Evolutionary conservation across 2,113 vertebrate species (phyloP), one percentile per base, ranked within the genome.

Genomic region (Laticauda laticaudata): DNA sequence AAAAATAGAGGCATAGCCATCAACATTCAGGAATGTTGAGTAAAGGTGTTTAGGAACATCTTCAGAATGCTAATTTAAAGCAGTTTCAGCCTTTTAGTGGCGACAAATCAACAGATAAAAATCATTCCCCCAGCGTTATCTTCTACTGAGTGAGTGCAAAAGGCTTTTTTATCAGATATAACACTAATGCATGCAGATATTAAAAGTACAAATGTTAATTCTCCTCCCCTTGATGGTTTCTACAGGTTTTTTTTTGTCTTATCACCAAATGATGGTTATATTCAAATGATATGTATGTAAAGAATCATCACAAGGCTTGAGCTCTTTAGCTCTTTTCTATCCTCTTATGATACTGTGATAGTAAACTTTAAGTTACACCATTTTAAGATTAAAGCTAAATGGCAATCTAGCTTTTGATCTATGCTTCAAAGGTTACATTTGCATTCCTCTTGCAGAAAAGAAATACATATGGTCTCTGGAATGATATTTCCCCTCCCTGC

Each of bases 341-440:
- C 34, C 34, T 89, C 86, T 53, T 29, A 29, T 3, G 14, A n/a
- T 15, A 87, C 48, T 51, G 86, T 10, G 5, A 87, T 20, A 54
- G 48, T 43, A 54, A 39, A 57, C 23, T 39, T 89, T 88, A 88
- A n/a, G 29, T 39, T 92, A 21, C 8, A 24, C 8, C 0, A 57
- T 91, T 51, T 90, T 90, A 92, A 39, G 88, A n/a, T 54, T 88
- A 92, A 55, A 92, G 75, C 51, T 7, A 89, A 21, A 39, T 18
- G 9, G 61, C 59, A 56, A 91, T 95, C 93, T 94, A 88, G 10
- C 51, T 92, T 94, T 85, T 6, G 18, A 75, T 92, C 92, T 15
- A 54, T 91, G 54, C 92, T 91, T 61, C 94, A 97, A 96, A 96
- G 96, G 95, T 95, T 91, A 85, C 3, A 18, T 96, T 97, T 97